A percentile compares a stretch with the other conserved stretches of the same genome.
Conservation (phyloP, 2,888 invertebrate genomes). For the Volucella bombylans region DNA sequence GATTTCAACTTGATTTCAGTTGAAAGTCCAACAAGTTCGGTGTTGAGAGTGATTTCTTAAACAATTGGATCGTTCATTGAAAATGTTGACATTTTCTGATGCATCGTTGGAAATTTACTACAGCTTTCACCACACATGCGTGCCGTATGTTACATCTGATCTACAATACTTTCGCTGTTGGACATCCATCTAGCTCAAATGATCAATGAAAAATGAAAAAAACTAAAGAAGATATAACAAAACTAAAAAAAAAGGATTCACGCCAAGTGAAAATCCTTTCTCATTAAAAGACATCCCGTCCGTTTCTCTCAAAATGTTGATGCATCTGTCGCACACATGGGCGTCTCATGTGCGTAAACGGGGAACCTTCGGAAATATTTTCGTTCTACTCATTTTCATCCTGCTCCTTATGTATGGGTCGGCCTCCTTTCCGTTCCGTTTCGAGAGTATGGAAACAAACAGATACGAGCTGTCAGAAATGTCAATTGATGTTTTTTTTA, state of each 20-base stretch:
- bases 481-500: constrained; percentile 71
- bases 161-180: constrained; percentile 26
- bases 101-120: background rate
- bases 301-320: constrained; percentile 12
- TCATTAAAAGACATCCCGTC: constrained; percentile 66
- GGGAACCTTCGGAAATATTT: constrained; percentile 64
- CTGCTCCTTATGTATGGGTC: background rate
- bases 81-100: constrained; percentile 22
- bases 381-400: constrained; percentile 25
- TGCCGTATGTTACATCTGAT: constrained; percentile 43
- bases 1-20: no score
- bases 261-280: constrained; percentile 73
- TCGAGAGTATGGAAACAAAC: constrained; percentile 56
- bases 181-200: constrained; percentile 3
- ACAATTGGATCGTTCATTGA: background rate
- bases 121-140: constrained; percentile 38
- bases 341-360: constrained; percentile 31
- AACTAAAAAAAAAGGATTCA: constrained; percentile 60
- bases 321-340: constrained; percentile 69
- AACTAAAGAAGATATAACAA: constrained; percentile 2
- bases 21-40: no score
- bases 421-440: background rate
- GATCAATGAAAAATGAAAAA: constrained; percentile 41
- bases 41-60: background rate
- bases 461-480: constrained; percentile 71